These are phyloP conservation scores for Gryllus longicercus DNA, from an alignment of 2,888 invertebrate genomes.

Conservation along the genomic window DNA sequence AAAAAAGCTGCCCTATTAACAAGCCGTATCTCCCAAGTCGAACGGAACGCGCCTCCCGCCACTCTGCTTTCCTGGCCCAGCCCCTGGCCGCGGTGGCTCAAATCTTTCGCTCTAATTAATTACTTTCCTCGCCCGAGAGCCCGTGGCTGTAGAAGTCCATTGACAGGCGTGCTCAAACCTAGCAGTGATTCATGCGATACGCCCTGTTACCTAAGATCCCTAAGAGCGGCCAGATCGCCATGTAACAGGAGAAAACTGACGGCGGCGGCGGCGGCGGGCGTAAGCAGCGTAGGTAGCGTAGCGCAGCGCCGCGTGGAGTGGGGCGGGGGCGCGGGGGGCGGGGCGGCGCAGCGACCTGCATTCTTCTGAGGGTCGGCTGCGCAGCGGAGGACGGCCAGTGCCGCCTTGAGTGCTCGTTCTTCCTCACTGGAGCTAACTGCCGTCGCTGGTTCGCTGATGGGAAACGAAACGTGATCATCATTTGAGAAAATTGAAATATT, in stretches of 20 bases:
- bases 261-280: not conserved
- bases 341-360: too few relatives aligned
- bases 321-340: too few relatives aligned
- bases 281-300: too few relatives aligned
- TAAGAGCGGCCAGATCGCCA: not conserved
- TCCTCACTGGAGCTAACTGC: too few relatives aligned
- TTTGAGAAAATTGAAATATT: too few relatives aligned
- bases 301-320: too few relatives aligned
- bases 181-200: not conserved
- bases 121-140: not conserved
- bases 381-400: too few relatives aligned
- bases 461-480: too few relatives aligned
- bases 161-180: not conserved
- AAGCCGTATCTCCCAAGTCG: not conserved
- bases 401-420: too few relatives aligned
- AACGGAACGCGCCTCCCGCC: not conserved
- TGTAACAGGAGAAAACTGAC: constrained; percentile 3
- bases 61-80: not conserved
- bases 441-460: too few relatives aligned
- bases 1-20: not conserved
- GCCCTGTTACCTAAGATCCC: not conserved
- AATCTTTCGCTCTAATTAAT: not conserved
- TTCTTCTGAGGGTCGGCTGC: too few relatives aligned
- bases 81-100: not conserved
- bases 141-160: not conserved